Evolutionary conservation across 2,113 vertebrate species (phyloP), one percentile per base, ranked within the genome.

Genomic region (Alligator mississippiensis): DNA sequence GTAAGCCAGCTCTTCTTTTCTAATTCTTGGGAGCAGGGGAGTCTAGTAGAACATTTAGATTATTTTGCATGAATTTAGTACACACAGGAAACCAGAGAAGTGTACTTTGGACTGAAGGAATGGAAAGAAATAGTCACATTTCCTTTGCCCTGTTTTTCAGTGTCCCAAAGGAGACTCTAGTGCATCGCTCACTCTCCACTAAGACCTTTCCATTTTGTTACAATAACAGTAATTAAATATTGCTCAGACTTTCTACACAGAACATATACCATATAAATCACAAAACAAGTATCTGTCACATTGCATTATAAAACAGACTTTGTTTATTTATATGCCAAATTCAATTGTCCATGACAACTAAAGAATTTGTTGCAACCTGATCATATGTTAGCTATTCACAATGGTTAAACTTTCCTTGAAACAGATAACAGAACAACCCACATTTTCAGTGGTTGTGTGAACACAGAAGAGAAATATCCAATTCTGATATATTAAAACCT

Each of bases 31-130:
- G 60, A 72, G 60, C 75, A 63, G 15, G 80, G 70, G 94, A 94
- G 70, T 93, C 90, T 94, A 17, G 95, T 79, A 90, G 83, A 95
- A 93, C 79, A 94, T 85, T 89, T 78, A 83, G 96, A 94, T 92
- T 93, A 92, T 93, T 97, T 82, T 82, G 76, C 94, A 95, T 96
- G 89, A 97, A 96, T 84, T 93, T 94, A 95, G 82, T 93, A 92
- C 88, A 92, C 95, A 80, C 21, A 94, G 83, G 86, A 97, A 93
- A 82, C 92, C 25, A 92, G 85, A 96, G 84, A 91, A 92, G 75
- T 91, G 83, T 86, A 34, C 72, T 95, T 94, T 93, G 85, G 64
- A 86, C 91, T 86, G 75, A 80, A 66, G 77, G 72, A 95, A 91
- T 95, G 83, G 89, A 87, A 95, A 94, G 24, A 94, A 93, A 84